phyloP scores from a whole-genome alignment of 2,113 vertebrate genomes.

The Theropithecus gelada region DNA sequence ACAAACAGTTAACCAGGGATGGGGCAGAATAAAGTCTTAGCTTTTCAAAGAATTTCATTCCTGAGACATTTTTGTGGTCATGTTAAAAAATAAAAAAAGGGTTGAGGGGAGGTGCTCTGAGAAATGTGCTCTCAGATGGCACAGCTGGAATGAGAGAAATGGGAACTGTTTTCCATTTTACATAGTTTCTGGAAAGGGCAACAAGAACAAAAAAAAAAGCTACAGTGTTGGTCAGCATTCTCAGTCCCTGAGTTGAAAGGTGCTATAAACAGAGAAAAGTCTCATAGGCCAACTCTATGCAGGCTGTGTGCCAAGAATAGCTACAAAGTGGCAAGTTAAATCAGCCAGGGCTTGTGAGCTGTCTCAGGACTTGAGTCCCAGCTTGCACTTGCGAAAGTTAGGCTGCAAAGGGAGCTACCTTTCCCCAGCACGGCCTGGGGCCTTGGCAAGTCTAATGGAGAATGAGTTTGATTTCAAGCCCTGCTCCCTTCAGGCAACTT shows the following conservation, averaged over 20 bases:
- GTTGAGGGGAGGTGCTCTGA: neutral
- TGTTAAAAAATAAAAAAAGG: neutral
- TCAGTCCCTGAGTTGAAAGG: neutral
- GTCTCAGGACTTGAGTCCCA: neutral
- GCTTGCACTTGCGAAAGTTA: neutral
- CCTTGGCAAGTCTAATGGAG: neutral
- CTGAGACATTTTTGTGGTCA: slow-evolving; percentile 61
- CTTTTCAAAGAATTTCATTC: slow-evolving; percentile 28
- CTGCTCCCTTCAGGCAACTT: neutral
- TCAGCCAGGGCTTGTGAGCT: neutral
- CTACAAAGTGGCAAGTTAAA: neutral
- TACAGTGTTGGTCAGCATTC: neutral
- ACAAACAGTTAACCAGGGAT: neutral
- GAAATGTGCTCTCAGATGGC: slow-evolving; percentile 42
- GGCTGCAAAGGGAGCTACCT: neutral
- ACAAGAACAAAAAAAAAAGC: slow-evolving; percentile 45
- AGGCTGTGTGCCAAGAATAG: slow-evolving; percentile 1
- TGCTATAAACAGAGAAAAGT: neutral
- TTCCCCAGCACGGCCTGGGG: neutral
- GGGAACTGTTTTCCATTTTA: slow-evolving; percentile 29
- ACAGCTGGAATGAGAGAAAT: slow-evolving; percentile 51
- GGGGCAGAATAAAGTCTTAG: neutral
- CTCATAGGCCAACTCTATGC: neutral
- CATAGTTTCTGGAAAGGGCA: slow-evolving; percentile 57
- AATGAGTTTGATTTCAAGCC: neutral